phyloP scores from a whole-genome alignment of 2,888 invertebrate genomes.

The Drosophila mulleri region DNA sequence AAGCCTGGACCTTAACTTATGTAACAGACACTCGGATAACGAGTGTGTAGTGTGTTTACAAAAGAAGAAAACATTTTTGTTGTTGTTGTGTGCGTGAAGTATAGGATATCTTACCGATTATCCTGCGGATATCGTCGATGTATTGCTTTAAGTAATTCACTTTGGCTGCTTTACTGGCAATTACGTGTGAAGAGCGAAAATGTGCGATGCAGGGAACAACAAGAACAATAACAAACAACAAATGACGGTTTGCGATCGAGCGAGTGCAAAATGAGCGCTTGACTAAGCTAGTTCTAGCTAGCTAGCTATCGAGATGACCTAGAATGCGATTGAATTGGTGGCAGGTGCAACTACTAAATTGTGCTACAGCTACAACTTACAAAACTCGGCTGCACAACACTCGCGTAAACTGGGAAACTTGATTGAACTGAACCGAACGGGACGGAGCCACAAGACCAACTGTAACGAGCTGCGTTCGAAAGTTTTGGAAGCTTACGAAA shows the following conservation, averaged over 20 bases:
- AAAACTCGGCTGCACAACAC: conserved; percentile 54
- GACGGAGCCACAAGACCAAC: conserved; percentile 54
- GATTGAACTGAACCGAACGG: conserved; percentile 47
- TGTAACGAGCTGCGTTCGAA: conserved; percentile 28
- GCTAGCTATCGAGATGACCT: conserved; percentile 35
- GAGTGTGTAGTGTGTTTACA: conserved; percentile 5
- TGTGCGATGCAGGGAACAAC: conserved; percentile 49
- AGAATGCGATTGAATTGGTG: conserved; percentile 31
- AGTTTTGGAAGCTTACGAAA: conserved; percentile 39
- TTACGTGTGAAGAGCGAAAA: conserved; percentile 53
- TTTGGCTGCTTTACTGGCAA: conserved; percentile 83
- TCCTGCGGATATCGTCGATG: conserved; percentile 86
- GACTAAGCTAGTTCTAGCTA: conserved; percentile 11
- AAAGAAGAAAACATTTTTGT: background rate
- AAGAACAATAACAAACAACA: conserved; percentile 41
- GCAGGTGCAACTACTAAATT: conserved; percentile 27
- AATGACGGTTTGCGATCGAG: conserved; percentile 59
- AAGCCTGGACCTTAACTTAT: conserved; percentile 52
- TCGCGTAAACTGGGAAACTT: conserved; percentile 16
- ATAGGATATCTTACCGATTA: conserved; percentile 84
- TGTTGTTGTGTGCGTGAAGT: background rate
- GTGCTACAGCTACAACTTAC: conserved; percentile 59
- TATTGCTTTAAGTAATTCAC: conserved; percentile 86
- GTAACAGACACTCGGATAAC: conserved; percentile 37
- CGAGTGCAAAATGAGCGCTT: conserved; percentile 50